Percentiles rank a stretch among this genome's conserved stretches.
phyloP scores from a whole-genome alignment of 2,888 invertebrate species.

The Hydraecia micacea region DNA sequence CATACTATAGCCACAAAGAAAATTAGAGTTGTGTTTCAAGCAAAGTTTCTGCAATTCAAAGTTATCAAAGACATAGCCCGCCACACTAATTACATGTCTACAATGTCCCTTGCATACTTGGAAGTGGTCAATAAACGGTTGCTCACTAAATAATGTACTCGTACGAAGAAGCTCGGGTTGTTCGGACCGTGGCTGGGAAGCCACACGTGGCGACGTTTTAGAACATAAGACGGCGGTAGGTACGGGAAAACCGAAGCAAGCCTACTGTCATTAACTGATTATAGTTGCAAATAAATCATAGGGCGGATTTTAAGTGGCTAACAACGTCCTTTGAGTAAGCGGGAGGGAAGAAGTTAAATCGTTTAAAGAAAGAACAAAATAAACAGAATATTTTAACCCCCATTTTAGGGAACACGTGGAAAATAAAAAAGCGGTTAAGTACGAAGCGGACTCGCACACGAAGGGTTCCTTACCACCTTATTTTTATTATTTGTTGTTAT shows the following conservation, averaged over 20 bases:
- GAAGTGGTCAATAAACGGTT: constrained; percentile 38
- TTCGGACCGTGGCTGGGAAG: constrained; percentile 48
- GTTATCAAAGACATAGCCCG: not conserved
- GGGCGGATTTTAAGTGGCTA: not conserved
- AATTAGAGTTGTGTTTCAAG: not conserved
- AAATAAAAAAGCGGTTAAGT: not conserved
- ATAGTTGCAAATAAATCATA: constrained; percentile 25
- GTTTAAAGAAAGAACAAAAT: not conserved
- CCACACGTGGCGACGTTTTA: constrained; percentile 31
- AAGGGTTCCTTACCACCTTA: not conserved
- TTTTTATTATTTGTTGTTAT: not conserved
- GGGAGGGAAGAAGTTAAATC: not conserved
- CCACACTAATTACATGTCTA: constrained; percentile 18
- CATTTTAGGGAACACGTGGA: not conserved
- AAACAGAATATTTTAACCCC: not conserved
- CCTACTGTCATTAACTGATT: not conserved
- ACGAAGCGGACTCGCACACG: not conserved
- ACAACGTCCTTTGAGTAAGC: not conserved
- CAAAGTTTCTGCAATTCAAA: constrained; percentile 2
- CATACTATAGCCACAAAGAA: not conserved
- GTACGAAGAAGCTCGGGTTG: constrained; percentile 1
- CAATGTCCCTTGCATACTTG: constrained; percentile 4
- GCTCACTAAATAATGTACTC: constrained; percentile 52
- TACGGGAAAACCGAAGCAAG: constrained; percentile 28
- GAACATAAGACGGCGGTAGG: not conserved